Evolutionary conservation across 2,888 invertebrate species (phyloP).

Genomic region (Helicoverpa assulta): DNA sequence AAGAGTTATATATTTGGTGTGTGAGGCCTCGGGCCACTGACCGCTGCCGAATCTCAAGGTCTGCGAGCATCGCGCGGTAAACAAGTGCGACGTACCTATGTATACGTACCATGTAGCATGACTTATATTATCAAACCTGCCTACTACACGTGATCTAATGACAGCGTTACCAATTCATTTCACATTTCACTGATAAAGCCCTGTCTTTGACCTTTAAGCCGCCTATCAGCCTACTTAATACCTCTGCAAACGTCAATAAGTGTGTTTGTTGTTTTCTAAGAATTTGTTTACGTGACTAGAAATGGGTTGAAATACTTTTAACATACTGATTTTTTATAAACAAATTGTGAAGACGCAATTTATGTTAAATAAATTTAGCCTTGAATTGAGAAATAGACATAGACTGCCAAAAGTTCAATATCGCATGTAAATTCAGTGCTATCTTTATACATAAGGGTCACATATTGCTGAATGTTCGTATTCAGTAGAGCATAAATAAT

Average conservation of each 20-base stretch:
- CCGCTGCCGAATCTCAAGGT: constrained; percentile 89
- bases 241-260: constrained; percentile 21
- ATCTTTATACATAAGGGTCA: constrained; percentile 63
- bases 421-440: constrained; percentile 72
- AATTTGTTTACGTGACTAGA: constrained; percentile 17
- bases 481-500: constrained; percentile 11
- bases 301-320: constrained; percentile 5
- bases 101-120: constrained; percentile 53
- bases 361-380: constrained; percentile 70
- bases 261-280: constrained; percentile 27
- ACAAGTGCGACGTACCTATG: constrained; percentile 79
- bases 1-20: constrained; percentile 76
- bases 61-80: constrained; percentile 85
- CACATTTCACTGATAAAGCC: constrained; percentile 31
- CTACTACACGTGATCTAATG: constrained; percentile 56
- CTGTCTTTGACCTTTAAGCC: constrained; percentile 44
- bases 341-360: constrained; percentile 61
- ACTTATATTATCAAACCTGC: constrained; percentile 51
- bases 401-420: constrained; percentile 77
- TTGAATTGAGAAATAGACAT: constrained; percentile 75
- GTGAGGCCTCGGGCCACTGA: constrained; percentile 85
- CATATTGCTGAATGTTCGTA: constrained; percentile 49
- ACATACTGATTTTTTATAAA: constrained; percentile 31
- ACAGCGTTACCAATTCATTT: constrained; percentile 40
- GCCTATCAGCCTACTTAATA: constrained; percentile 14